phyloP scores from a whole-genome alignment of 2,113 vertebrate species.

The Rhabdornis inornatus region DNA sequence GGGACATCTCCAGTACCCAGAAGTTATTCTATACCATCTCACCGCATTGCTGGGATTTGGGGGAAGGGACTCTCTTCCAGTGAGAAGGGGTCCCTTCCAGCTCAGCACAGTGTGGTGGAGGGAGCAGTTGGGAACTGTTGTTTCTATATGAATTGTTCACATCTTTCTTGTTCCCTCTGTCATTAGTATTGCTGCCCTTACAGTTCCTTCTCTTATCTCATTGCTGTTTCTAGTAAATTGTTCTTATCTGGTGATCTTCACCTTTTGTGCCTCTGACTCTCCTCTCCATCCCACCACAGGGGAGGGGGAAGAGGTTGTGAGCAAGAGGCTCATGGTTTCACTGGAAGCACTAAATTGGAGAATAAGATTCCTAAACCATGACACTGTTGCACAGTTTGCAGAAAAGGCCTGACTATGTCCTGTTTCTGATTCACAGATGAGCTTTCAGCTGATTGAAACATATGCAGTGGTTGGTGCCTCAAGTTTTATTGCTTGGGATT shows the following conservation, averaged over 20 bases:
- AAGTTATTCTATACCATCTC: not conserved
- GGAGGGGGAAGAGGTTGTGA: not conserved
- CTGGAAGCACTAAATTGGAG: not conserved
- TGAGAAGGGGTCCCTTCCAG: not conserved
- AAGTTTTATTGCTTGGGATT: not conserved
- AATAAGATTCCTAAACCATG: not conserved
- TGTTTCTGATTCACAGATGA: not conserved
- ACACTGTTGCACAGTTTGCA: not conserved
- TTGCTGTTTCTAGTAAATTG: not conserved
- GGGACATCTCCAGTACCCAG: not conserved
- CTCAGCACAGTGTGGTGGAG: not conserved
- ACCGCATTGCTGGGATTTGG: not conserved
- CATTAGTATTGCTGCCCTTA: not conserved
- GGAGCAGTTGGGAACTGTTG: accelerated
- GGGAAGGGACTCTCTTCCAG: not conserved
- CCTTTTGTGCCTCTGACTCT: not conserved
- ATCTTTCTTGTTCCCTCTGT: not conserved
- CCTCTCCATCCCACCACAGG: too few relatives aligned
- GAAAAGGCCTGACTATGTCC: not conserved
- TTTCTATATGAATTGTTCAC: not conserved
- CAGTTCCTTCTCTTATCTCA: not conserved
- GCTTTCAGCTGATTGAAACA: not conserved
- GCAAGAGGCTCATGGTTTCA: not conserved
- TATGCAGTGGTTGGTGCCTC: not conserved
- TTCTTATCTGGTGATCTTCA: not conserved